Base-by-base conservation (phyloP, 1,140 invertebrate species). In the Drosophila obscura region DNA sequence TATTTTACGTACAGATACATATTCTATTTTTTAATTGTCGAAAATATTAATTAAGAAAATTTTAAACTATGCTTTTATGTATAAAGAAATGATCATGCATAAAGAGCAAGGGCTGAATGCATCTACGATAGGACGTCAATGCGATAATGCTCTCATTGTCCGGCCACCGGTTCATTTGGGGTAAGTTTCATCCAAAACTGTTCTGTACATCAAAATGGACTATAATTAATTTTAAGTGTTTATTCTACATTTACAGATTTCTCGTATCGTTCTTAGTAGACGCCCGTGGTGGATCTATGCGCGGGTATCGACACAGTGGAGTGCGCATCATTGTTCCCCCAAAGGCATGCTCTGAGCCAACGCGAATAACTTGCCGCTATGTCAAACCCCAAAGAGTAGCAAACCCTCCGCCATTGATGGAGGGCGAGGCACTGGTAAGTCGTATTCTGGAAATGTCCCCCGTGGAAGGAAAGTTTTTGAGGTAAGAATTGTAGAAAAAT, bases 191-290 rank as follows among this genome's bases (percentile, higher is more conserved):
- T 31, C 28, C 28, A 31, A 31, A 51, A 26, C 2, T 9, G 9
- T n/a, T 6, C 3, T 13, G 3, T 0, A 11, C 6, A 11, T 28
- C 1, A 4, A 19, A 4, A 31, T 44, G 13, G 1, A 11, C 5
- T 45, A n/a, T 16, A 26, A n/a, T 13, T 57, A 8, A 63, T 44
- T 35, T 15, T 13, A 24, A 19, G 8, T 13, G 3, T 39, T 13
- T 16, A 35, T 4, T 56, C 16, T n/a, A 13, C 61, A 7, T 69
- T 72, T 5, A 39, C 19, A 99, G 99, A 92, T 99, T 99, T 94
- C 94, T 99, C 77, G 98, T 99, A 55, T 99, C 98, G 61, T 99
- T 99, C 92, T 95, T 99, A 93, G 99, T 99, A 52, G 99, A 99
- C 91, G 99, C 99, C 1, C 94, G 98, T 8, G 99, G 99, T 19